Percentiles rank a stretch among this genome's conserved stretches.
These are phyloP conservation scores for Volucella zonaria DNA, from an alignment of 2,888 invertebrate species.

Conservation along the genomic window DNA sequence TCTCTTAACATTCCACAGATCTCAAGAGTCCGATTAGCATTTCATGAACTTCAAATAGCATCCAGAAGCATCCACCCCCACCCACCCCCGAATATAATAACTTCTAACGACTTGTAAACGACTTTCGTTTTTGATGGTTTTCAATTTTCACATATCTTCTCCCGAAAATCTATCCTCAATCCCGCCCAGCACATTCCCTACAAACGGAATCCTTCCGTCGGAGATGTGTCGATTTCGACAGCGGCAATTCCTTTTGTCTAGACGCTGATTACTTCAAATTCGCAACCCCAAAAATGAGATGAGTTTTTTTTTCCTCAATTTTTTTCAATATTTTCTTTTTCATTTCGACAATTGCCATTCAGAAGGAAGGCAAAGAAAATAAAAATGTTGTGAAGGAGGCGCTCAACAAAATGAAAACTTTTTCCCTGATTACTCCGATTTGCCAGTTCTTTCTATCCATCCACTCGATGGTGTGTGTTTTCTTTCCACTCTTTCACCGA, in stretches of 20 bases:
- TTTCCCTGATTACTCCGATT: slow-evolving; percentile 24
- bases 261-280: slow-evolving; percentile 63
- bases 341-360: slow-evolving; percentile 48
- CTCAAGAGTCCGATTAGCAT: not conserved
- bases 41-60: not conserved
- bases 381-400: slow-evolving; percentile 1
- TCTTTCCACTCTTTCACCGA: slow-evolving; percentile 17
- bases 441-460: not conserved
- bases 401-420: slow-evolving; percentile 42
- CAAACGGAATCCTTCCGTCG: not conserved
- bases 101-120: slow-evolving; percentile 58
- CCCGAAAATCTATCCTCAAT: slow-evolving; percentile 6
- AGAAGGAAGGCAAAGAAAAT: not conserved
- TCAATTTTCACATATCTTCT: slow-evolving; percentile 63
- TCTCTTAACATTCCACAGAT: not conserved
- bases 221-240: not conserved
- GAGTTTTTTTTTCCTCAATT: slow-evolving; percentile 24
- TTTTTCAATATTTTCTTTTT: slow-evolving; percentile 12
- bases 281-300: slow-evolving; percentile 52
- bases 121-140: slow-evolving; percentile 64
- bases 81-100: slow-evolving; percentile 29
- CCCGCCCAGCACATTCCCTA: too few species aligned
- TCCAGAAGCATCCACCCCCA: not conserved
- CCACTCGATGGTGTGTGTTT: not conserved
- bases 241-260: slow-evolving; percentile 52